Evolutionary conservation across 37 sponge, comb jelly and placozoan genomes (phyloP), one percentile per base, ranked within the genome.

Genomic region (Halichondria panicea): DNA sequence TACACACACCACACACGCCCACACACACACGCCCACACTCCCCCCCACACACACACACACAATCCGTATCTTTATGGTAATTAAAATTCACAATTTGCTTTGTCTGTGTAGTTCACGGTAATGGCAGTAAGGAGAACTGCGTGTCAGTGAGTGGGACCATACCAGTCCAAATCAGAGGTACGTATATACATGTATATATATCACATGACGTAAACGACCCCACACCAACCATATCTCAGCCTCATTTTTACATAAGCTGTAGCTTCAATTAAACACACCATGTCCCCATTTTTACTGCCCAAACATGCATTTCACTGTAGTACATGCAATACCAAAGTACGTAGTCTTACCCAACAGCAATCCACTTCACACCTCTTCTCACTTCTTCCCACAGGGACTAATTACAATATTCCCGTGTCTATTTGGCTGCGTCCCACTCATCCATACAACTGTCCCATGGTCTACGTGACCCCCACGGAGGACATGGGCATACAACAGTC

Each of bases 381-480:
- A n/a, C 41, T 15, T 59, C 30, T 42, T 0, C 32, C 41, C 59
- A 8, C 42, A 91, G 97, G 96, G 12, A 57, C 59, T 63, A 85
- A 55, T 3, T 99, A 99, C 87, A 96, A 99, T 82, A 99, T 99
- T 39, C 99, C 99, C 4, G 64, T 99, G 13, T 74, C 43, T 58
- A 89, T 96, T 28, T 99, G 87, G 89, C 50, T 99, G 25, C 75
- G 69, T 1, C 66, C 59, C n/a, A 81, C 78, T 32, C 90, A 91
- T 57, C 99, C 99, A 30, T 46, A 87, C 42, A 39, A 80, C 22
- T 64, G 83, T 12, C 99, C 99, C 5, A 79, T 87, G 0, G 82
- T 83, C 28, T 74, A 74, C 39, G 99, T 99, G 45, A 88, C 80
- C 9, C 99, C 99, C 41, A 99, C 99, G 28, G 43, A 67, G 0